Evolutionary conservation across 2,797 vertebrate genomes (phyloP).

Genomic region (Falco biarmicus): DNA sequence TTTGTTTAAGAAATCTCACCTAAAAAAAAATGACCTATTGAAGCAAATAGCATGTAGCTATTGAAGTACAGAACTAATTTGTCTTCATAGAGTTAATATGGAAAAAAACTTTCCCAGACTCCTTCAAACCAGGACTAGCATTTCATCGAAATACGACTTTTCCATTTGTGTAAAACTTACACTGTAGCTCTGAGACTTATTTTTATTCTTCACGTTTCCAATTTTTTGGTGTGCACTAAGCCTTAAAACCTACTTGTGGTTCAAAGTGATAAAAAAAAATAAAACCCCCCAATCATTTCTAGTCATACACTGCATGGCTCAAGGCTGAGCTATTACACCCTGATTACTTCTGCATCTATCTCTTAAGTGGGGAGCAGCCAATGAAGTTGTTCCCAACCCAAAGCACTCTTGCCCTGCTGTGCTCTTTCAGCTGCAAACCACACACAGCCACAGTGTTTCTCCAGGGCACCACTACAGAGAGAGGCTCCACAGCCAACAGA

Average conservation of each 20-base stretch:
- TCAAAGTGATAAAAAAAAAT: not conserved
- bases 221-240: not conserved
- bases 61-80: not conserved
- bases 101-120: not conserved
- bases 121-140: not conserved
- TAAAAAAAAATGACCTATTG: not conserved
- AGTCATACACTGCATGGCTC: not conserved
- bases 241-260: not conserved
- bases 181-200: not conserved
- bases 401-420: not conserved
- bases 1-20: not conserved
- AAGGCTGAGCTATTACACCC: not conserved
- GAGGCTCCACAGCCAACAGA: not conserved
- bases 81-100: not conserved
- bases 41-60: not conserved
- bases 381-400: not conserved
- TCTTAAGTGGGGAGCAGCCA: not conserved
- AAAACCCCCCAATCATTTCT: not conserved
- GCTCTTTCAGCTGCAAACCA: not conserved
- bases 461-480: accelerated
- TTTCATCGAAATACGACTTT: not conserved
- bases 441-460: not conserved
- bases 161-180: not conserved
- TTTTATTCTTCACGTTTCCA: not conserved
- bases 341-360: not conserved